Base-by-base conservation (phyloP, 2,113 vertebrate genomes). In the Sander lucioperca region DNA sequence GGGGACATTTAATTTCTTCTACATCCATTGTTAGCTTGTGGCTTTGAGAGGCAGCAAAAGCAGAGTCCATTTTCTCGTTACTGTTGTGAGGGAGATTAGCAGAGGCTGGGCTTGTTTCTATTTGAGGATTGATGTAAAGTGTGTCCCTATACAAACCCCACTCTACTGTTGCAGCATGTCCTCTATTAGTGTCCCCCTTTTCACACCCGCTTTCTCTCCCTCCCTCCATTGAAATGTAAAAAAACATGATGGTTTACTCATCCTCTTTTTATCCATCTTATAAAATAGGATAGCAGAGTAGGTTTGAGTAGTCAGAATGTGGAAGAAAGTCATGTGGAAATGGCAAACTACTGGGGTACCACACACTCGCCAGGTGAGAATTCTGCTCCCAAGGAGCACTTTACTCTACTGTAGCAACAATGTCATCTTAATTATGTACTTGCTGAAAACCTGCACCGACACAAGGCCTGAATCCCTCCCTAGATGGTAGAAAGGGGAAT, bases 401-500 rank as follows among this genome's bases (percentile, higher is more conserved):
- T 88, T 79, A 69, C 70, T 45, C 36, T 63, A 75, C 76, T 45
- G 63, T 61, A 64, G 80, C 80, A 84, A 88, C 78, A 80, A 51
- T 89, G 87, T 89, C 88, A 88, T 89, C 85, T 88, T 94, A 94
- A 94, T 94, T 93, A 91, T 90, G 89, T 86, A 82, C 79, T 87
- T 75, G 45, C 61, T 48, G 69, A 74, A 90, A 89, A 75, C 58
- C 47, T 71, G 69, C 30, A 50, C 59, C 59, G 53, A 82, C 36
- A 75, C 80, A 65, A 75, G 58, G 53, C 72, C 54, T 51, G 10
- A 63, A 88, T 85, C 67, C 80, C 66, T 87, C 86, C 82, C 81
- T 72, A 39, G 88, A 86, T 93, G 80, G 21, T 36, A 67, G 67
- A 43, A 47, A 75, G 64, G 57, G 67, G 71, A 83, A 81, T 67